Base-by-base conservation (phyloP, 2,113 vertebrate genomes). In the Campylomormyrus numenius region DNA sequence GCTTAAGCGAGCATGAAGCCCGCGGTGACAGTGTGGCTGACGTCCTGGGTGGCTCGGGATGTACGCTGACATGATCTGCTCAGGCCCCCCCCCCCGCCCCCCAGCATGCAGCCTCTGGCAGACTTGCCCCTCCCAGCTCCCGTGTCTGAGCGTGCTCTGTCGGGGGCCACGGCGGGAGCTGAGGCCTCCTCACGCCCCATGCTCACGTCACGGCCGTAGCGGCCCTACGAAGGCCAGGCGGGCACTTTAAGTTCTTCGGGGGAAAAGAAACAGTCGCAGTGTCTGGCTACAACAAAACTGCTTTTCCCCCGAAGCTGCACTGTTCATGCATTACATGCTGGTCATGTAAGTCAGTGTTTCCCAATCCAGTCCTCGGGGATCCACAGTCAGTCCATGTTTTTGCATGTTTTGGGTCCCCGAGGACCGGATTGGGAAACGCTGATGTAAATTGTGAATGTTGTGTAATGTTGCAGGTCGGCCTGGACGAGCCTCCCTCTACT, bases 1-100 rank as follows among this genome's bases (percentile, higher is more conserved):
- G 90, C 90, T 88, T 88, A 90, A 90, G 90, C 66, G 85, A 88
- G 87, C 87, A 53, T 91, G 88, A 89, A 89, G 88, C 90, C 35
- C 39, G 46, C 88, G 89, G 52, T 49, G 77, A 90, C 88, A 89
- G 53, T 74, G 77, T 87, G 24, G 89, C 88, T 85, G 84, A 56
- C 74, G 80, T 53, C 52, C 70, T 84, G 90, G 87, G 90, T 77
- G 45, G 52, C 84, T 90, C 50, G 80, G 74, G 86, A 88, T 87
- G 39, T 88, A 58, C 90, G 83, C 50, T 90, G 87, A 90, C 90
- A 90, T 90, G 77, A 88, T 87, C 89, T 90, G 48, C 85, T 90
- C 62, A 24, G 9, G 27, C 48, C 62, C 21, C 52, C 15, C 52
- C 53, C 52, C 15, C 52, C 53, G 53, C 85, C 42, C 21, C 58